Percentiles rank a stretch among this genome's conserved stretches.
These are phyloP conservation scores for Ictidomys tridecemlineatus DNA, from an alignment of 2,113 vertebrate species.

Conservation along the genomic window DNA sequence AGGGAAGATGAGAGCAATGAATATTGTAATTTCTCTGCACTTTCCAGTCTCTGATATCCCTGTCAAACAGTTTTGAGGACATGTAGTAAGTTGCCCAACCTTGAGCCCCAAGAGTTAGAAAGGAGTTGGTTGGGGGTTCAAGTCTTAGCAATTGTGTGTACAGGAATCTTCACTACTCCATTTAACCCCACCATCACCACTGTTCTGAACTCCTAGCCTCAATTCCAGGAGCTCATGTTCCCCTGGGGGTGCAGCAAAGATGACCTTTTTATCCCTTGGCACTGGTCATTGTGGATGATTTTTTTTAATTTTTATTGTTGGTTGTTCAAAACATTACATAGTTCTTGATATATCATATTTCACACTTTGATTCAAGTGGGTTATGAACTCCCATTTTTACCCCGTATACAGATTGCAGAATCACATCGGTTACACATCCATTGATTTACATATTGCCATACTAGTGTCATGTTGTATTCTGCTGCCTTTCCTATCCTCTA, in stretches of 20 bases:
- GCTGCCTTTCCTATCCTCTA: too few species aligned
- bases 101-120: not conserved
- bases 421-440: too few species aligned
- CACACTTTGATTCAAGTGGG: too few species aligned
- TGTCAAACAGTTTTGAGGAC: not conserved
- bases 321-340: too few species aligned
- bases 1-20: not conserved
- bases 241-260: slow-evolving; percentile 89
- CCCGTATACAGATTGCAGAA: too few species aligned
- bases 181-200: slow-evolving; percentile 84
- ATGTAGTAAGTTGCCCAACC: not conserved
- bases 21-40: slow-evolving; percentile 28
- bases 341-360: too few species aligned
- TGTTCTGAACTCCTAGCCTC: slow-evolving; percentile 90
- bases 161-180: slow-evolving; percentile 74
- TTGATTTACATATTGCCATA: too few species aligned
- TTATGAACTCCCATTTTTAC: too few species aligned
- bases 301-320: slow-evolving; percentile 26
- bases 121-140: not conserved
- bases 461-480: too few species aligned
- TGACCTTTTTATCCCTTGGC: slow-evolving; percentile 90
- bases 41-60: not conserved
- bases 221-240: slow-evolving; percentile 93
- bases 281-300: slow-evolving; percentile 91
- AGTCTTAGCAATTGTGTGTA: slow-evolving; percentile 60